These are phyloP conservation scores for Drosophila testacea DNA, from an alignment of 2,888 invertebrate species.

Conservation along the genomic window DNA sequence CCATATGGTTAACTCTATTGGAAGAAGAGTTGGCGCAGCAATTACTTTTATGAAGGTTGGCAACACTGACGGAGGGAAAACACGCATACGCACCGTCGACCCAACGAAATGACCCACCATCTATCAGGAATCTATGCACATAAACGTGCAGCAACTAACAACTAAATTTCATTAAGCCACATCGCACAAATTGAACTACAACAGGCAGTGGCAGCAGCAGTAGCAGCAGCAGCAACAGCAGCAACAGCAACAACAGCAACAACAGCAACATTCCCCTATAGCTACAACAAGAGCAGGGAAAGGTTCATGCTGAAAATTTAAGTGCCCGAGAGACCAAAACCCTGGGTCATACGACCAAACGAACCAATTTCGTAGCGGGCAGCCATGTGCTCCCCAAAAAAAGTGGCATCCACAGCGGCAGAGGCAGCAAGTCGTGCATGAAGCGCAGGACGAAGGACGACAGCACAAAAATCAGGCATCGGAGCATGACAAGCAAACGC, in stretches of 20 bases:
- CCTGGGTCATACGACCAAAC: constrained; percentile 46
- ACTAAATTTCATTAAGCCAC: constrained; percentile 79
- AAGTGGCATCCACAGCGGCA: constrained; percentile 26
- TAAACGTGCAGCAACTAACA: constrained; percentile 80
- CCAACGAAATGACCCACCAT: constrained; percentile 29
- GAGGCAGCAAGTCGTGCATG: constrained; percentile 72
- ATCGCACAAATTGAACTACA: constrained; percentile 79
- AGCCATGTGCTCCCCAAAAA: constrained; percentile 48
- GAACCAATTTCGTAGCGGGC: constrained; percentile 65
- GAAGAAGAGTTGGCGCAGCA: constrained; percentile 40
- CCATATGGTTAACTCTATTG: constrained; percentile 44
- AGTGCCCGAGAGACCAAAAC: constrained; percentile 66
- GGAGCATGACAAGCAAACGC: constrained; percentile 79
- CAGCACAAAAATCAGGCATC: constrained; percentile 75
- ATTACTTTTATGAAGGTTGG: constrained; percentile 29
- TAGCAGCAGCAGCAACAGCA: constrained; percentile 10
- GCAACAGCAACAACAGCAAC: constrained; percentile 27
- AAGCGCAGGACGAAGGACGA: constrained; percentile 56
- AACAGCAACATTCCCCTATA: neutral
- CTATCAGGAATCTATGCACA: constrained; percentile 53
- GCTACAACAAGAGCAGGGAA: neutral
- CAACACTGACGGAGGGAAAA: constrained; percentile 1
- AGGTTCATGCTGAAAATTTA: constrained; percentile 71
- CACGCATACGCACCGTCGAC: constrained; percentile 58
- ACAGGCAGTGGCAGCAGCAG: constrained; percentile 32